Conservation (phyloP, 2,113 vertebrate genomes). For the Esox niger region DNA sequence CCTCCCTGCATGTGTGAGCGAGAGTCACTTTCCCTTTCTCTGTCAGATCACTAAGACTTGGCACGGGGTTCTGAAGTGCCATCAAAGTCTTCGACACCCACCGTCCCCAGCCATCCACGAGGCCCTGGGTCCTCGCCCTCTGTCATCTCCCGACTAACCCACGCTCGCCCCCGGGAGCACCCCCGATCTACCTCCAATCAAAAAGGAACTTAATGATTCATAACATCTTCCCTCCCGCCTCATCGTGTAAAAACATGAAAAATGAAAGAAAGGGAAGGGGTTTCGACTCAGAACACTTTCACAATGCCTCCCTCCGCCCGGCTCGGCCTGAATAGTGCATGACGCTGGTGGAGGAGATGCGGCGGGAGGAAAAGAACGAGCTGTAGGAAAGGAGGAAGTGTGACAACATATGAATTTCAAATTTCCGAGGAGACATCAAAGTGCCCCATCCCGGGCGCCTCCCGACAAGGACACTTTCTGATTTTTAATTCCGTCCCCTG, state of each 20-base stretch:
- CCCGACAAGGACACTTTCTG: slow-evolving; percentile 75
- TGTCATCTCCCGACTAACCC: too few relatives aligned
- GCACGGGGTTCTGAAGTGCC: too few relatives aligned
- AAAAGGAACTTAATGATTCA: slow-evolving; percentile 76
- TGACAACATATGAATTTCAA: slow-evolving; percentile 85
- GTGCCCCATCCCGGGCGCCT: slow-evolving; percentile 69
- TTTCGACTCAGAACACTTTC: slow-evolving; percentile 52
- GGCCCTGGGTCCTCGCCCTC: too few relatives aligned
- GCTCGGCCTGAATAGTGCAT: slow-evolving; percentile 67
- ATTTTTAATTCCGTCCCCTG: slow-evolving; percentile 79
- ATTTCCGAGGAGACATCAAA: slow-evolving; percentile 79
- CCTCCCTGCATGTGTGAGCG: slow-evolving; percentile 21
- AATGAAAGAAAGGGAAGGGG: slow-evolving; percentile 66
- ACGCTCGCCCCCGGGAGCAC: too few relatives aligned
- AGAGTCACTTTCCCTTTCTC: too few relatives aligned
- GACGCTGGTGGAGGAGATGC: slow-evolving; percentile 51
- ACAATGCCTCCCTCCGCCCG: slow-evolving; percentile 52
- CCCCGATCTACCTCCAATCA: slow-evolving; percentile 58
- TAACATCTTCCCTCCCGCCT: slow-evolving; percentile 58
- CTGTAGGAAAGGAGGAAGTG: slow-evolving; percentile 60
- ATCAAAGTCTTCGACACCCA: neutral
- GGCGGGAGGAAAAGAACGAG: neutral
- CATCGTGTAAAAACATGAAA: slow-evolving; percentile 69
- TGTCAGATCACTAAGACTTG: too few relatives aligned
- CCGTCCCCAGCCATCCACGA: too few relatives aligned